Percentiles rank a stretch among this genome's conserved stretches.
Conservation (phyloP, 1,140 invertebrate species). For the Drosophila saltans region DNA sequence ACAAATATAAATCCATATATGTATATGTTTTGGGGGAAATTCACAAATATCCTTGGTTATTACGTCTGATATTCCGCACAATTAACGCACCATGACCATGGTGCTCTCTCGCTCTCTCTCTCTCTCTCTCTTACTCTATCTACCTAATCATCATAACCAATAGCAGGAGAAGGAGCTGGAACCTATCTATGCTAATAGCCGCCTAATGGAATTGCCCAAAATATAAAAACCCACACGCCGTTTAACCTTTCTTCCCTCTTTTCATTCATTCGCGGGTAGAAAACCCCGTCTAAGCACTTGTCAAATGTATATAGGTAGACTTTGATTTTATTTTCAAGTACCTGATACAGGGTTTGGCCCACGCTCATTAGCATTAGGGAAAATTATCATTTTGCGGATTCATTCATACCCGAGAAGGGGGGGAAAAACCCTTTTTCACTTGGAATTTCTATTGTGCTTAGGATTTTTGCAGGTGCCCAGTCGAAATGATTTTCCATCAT, state of each 20-base stretch:
- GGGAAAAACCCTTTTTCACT: conserved; percentile 60
- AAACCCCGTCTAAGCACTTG: conserved; percentile 59
- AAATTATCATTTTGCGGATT: conserved; percentile 18
- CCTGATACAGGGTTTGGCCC: conserved; percentile 55
- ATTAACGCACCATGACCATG: conserved; percentile 52
- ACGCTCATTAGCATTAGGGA: conserved; percentile 70
- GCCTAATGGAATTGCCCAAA: conserved; percentile 55
- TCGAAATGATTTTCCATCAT: conserved; percentile 14
- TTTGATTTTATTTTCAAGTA: conserved; percentile 31
- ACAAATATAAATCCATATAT: not conserved
- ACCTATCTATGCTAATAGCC: conserved; percentile 1
- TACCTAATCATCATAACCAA: conserved; percentile 61
- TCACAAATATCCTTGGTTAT: conserved; percentile 64
- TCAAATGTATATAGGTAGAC: conserved; percentile 10
- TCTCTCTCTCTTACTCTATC: not conserved
- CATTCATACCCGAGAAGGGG: conserved; percentile 57
- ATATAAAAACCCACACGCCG: conserved; percentile 32
- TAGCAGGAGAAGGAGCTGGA: not conserved
- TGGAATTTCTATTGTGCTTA: conserved; percentile 26
- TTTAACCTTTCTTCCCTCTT: conserved; percentile 48
- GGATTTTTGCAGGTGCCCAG: conserved; percentile 65
- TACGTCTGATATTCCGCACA: conserved; percentile 78
- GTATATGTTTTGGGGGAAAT: conserved; percentile 32
- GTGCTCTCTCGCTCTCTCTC: conserved; percentile 9
- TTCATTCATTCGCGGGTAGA: conserved; percentile 64